phyloP scores from a whole-genome alignment of 2,888 invertebrate species.

The Platycnemis pennipes region DNA sequence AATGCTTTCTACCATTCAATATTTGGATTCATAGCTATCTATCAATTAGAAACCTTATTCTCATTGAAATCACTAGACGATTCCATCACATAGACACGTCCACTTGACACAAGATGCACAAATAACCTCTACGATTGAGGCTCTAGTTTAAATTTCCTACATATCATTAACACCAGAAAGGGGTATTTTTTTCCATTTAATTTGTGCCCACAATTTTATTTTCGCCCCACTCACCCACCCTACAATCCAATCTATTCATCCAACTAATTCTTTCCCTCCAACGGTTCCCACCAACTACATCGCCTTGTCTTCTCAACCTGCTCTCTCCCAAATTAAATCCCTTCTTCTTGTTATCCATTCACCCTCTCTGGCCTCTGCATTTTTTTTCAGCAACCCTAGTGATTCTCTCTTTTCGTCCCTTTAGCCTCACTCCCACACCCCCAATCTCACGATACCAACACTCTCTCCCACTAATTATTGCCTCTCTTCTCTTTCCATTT shows the following conservation, averaged over 20 bases:
- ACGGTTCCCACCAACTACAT: background rate
- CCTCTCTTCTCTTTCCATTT: background rate
- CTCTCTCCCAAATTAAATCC: background rate
- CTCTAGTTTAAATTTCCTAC: too few relatives aligned
- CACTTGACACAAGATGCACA: too few relatives aligned
- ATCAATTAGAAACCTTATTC: too few relatives aligned
- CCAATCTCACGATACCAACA: background rate
- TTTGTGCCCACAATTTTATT: too few relatives aligned
- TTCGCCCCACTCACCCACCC: too few relatives aligned
- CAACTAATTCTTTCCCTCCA: background rate
- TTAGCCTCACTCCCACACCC: background rate
- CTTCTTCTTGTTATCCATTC: background rate
- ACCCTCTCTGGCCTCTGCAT: background rate
- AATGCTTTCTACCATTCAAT: too few relatives aligned
- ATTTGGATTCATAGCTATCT: too few relatives aligned
- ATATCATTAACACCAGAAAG: too few relatives aligned
- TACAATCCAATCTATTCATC: background rate
- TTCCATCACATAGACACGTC: too few relatives aligned
- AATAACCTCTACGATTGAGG: too few relatives aligned
- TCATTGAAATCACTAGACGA: too few relatives aligned
- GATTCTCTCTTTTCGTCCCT: background rate
- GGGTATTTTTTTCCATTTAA: too few relatives aligned
- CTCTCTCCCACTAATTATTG: background rate
- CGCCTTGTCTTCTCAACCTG: background rate
- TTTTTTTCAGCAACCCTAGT: background rate